Base-by-base conservation (phyloP, 2,888 invertebrate genomes). In the Teleiodes luculella region DNA sequence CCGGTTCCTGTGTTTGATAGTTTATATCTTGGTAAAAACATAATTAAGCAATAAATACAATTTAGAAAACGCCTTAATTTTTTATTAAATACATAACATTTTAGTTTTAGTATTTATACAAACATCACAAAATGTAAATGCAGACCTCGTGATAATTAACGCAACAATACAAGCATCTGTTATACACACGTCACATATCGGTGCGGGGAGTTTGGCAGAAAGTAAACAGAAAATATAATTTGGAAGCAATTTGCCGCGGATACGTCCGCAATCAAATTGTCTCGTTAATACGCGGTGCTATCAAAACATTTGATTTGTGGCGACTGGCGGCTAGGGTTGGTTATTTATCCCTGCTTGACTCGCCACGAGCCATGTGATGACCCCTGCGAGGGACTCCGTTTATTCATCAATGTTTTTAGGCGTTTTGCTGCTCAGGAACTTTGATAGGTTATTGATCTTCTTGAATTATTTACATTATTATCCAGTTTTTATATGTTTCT, bases 261-360 rank as follows among this genome's bases (percentile, higher is more conserved):
- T 88, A 87, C 86, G 88, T 87, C 86, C 86, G 89, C 87, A 89
- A 89, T 89, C 89, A 89, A 89, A 89, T 89, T 89, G 89, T 89
- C 89, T 89, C 88, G 89, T 89, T 89, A 88, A 87, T 87, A 83
- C 85, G 74, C 72, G 83, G 83, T 79, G 86, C 86, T 89, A 89
- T 89, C 86, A 89, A 86, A 89, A 89, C 89, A 89, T 89, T 89
- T 89, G 89, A 89, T 89, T 89, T 89, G 89, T 89, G 86, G 87
- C 75, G 39, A 39, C 39, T 39, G 39, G 39, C 72, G 68, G 71
- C 73, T 75, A 76, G 80, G 80, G 81, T 75, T 76, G 76, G 84
- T 84, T 85, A 85, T 85, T 83, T 83, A 73, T 72, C 54, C 45
- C 49, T 45, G 48, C 51, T 37, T 46, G 39, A 33, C 54, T 50